A percentile compares a stretch with the other conserved stretches of the same genome.
These are phyloP conservation scores for Psittacula echo DNA, from an alignment of 2,797 vertebrate genomes.

Conservation along the genomic window DNA sequence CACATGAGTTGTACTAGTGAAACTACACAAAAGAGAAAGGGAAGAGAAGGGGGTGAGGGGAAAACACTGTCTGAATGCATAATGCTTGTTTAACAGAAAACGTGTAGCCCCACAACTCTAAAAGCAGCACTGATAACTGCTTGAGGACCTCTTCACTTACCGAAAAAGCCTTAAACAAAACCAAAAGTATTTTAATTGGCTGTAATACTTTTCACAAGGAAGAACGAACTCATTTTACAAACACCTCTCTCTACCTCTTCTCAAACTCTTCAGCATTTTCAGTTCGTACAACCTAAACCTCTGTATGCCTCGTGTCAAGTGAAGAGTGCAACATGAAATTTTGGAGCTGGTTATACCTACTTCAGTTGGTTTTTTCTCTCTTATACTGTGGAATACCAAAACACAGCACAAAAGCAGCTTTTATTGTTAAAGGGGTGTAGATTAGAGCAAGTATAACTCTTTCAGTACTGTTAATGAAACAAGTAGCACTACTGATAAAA, in stretches of 20 bases:
- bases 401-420: neutral
- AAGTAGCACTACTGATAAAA: neutral
- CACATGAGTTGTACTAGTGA: constrained; percentile 13
- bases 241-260: neutral
- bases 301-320: neutral
- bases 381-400: neutral
- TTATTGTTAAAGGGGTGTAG: neutral
- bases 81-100: neutral
- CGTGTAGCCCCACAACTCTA: neutral
- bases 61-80: neutral
- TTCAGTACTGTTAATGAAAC: neutral
- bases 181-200: neutral
- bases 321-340: neutral
- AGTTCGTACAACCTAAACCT: neutral
- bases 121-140: neutral
- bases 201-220: neutral
- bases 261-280: neutral
- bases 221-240: neutral
- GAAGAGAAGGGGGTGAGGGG: neutral
- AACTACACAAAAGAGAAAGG: neutral
- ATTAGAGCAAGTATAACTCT: neutral
- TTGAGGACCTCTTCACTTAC: neutral
- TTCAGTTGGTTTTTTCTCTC: neutral
- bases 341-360: neutral
- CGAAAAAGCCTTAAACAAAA: neutral